Evolutionary conservation across 2,113 vertebrate species (phyloP), one percentile per base, ranked within the genome.

Genomic region (Urocitellus parryii): DNA sequence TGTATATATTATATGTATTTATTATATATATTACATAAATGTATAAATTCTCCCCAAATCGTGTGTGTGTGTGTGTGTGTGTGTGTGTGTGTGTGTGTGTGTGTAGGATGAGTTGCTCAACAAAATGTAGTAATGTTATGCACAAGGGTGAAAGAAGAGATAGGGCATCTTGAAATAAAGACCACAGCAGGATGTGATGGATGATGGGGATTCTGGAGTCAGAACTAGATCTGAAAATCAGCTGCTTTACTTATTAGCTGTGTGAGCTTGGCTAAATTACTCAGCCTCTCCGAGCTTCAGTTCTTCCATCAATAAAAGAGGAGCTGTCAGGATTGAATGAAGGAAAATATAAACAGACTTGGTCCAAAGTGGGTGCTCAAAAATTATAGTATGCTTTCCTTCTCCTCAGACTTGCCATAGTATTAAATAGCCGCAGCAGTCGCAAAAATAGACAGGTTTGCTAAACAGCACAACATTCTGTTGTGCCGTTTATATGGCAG

Each of bases 381-480:
- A 77, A 76, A 90, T 53, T 61, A 70, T 16, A 53, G 80, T 20
- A 39, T n/a, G 68, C 22, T 96, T 87, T 73, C 51, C 74, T 68
- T 88, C 20, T 39, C 13, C 53, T 95, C 80, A 79, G 84, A 88
- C 53, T 90, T 11, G 34, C 58, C 42, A 22, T 90, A 93, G 72
- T 2, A 96, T 94, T 93, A 96, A 96, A 58, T n/a, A 63, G 0
- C 29, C 95, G 73, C 5, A 81, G 92, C 86, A 94, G 72, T 76
- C 91, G 81, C 93, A 85, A 85, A 82, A 98, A 97, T 80, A 74
- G 96, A 89, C 91, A 72, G 78, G n/a, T 96, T 96, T 96, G 96
- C 95, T 93, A 95, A 97, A 96, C 11, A 95, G 67, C 29, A 91
- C 86, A 73, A 82, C 94, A 94, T 90, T 16, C 73, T 39, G 37